Evolutionary conservation across 2,113 vertebrate genomes (phyloP), one percentile per base, ranked within the genome.

Genomic region (Propithecus coquereli): DNA sequence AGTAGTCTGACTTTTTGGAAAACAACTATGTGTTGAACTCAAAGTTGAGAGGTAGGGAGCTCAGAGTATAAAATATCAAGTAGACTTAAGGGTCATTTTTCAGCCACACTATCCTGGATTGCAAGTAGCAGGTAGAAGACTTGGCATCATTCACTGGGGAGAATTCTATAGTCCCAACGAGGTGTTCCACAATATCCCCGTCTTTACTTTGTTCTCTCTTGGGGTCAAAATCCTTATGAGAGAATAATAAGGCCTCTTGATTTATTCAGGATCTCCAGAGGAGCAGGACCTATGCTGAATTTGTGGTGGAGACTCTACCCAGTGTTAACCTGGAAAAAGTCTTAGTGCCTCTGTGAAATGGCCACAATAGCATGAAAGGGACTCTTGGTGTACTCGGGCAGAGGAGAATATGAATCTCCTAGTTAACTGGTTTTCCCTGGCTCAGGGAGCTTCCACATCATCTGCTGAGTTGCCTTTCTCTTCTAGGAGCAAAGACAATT

Each of bases 81-180:
- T 18, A 5, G 2, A 34, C 0, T 18, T 17, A 37, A 18, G 43
- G 23, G 2, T 10, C 52, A 8, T 50, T 71, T 50, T 59, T 4
- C 50, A 30, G 3, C 13, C 23, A 40, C 23, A 23, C 0, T 27
- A 12, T n/a, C 40, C 32, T 73, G 10, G 25, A 32, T 14, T 1
- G 12, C 40, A 47, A 27, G 8, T 7, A 32, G 20, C 30, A 57
- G 4, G 66, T 3, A 20, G 27, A 70, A 65, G 4, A 10, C 37
- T 37, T 80, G 40, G 32, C 8, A 30, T 10, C 16, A 32, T 37
- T 22, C 40, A 43, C 3, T 27, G 59, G n/a, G 11, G 63, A 54
- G 18, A 34, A 0, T 2, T 61, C 23, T 54, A 2, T 22, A 40
- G 40, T 40, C 2, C 1, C 3, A 8, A 9, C 0, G 57, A 11